phyloP scores from a whole-genome alignment of 2,888 invertebrate species.

The Aleiodes alternator region DNA sequence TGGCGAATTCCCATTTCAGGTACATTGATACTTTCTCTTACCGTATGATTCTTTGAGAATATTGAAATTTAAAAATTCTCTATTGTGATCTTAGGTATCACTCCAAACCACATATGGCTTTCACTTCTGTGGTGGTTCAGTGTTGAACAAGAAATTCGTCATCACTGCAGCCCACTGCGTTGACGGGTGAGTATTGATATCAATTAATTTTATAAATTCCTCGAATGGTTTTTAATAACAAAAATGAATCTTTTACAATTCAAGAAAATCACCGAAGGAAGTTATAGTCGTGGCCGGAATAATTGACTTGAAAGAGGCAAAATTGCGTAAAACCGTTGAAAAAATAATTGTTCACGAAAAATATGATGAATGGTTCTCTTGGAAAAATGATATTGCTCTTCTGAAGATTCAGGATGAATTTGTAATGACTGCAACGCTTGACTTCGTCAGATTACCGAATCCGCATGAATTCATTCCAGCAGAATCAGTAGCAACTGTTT shows the following conservation, averaged over 20 bases:
- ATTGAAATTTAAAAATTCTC: neutral
- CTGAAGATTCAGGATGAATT: slow-evolving; percentile 60
- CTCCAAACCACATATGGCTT: slow-evolving; percentile 49
- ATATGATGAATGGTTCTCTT: slow-evolving; percentile 53
- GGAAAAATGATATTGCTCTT: slow-evolving; percentile 65
- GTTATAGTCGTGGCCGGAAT: slow-evolving; percentile 60
- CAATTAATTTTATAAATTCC: too few relatives aligned
- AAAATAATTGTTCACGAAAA: slow-evolving; percentile 56
- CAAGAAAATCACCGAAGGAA: slow-evolving; percentile 9
- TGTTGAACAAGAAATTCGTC: slow-evolving; percentile 57
- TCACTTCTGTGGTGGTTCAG: slow-evolving; percentile 63
- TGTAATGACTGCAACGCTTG: slow-evolving; percentile 75
- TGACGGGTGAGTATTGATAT: slow-evolving; percentile 45
- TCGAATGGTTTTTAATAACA: neutral
- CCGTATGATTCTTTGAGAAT: neutral
- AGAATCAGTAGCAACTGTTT: slow-evolving; percentile 59
- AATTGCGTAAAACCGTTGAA: slow-evolving; percentile 37
- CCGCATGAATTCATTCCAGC: slow-evolving; percentile 54
- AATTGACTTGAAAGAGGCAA: slow-evolving; percentile 46
- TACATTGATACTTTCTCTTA: slow-evolving; percentile 39
- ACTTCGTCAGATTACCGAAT: slow-evolving; percentile 75
- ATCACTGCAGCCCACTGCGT: slow-evolving; percentile 65
- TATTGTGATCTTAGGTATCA: slow-evolving; percentile 56
- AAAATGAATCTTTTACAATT: slow-evolving; percentile 19
- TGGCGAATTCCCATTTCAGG: slow-evolving; percentile 67